These are phyloP conservation scores for Aproaerema taeniolella DNA, from an alignment of 2,888 invertebrate genomes.

Conservation along the genomic window DNA sequence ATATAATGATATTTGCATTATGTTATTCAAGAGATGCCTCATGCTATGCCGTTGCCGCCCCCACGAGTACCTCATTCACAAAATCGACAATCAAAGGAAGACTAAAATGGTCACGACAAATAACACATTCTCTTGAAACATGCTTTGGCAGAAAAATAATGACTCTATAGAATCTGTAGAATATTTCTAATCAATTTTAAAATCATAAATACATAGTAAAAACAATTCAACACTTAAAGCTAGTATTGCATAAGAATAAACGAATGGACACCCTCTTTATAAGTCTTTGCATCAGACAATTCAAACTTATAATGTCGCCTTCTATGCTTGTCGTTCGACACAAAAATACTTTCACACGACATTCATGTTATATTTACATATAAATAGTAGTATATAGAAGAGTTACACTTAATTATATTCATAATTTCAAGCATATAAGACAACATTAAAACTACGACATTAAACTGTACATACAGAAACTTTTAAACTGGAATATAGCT, in stretches of 20 bases:
- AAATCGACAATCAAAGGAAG: slow-evolving; percentile 42
- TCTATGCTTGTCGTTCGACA: slow-evolving; percentile 25
- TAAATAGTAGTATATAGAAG: slow-evolving; percentile 31
- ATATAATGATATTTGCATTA: too few species aligned
- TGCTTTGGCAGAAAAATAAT: slow-evolving; percentile 66
- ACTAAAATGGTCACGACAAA: slow-evolving; percentile 43
- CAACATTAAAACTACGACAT: slow-evolving; percentile 27
- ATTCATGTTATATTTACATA: slow-evolving; percentile 29
- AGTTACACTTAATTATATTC: slow-evolving; percentile 19
- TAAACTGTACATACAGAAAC: slow-evolving; percentile 19
- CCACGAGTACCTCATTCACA: slow-evolving; percentile 15
- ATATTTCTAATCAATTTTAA: slow-evolving; percentile 49
- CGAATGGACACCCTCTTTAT: slow-evolving; percentile 50
- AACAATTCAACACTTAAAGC: slow-evolving; percentile 76
- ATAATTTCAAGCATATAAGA: slow-evolving; percentile 30
- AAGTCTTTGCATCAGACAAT: slow-evolving; percentile 42
- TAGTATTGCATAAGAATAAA: slow-evolving; percentile 75
- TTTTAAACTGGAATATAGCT: slow-evolving; percentile 20
- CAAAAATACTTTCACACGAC: slow-evolving; percentile 14
- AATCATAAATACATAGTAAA: slow-evolving; percentile 70
- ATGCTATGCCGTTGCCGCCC: slow-evolving; percentile 20
- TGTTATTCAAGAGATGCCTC: too few species aligned
- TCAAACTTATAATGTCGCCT: slow-evolving; percentile 27
- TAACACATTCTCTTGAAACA: slow-evolving; percentile 34
- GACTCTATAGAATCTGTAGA: slow-evolving; percentile 46